These are phyloP conservation scores for Phoxinus dragarum DNA, from an alignment of 2,797 vertebrate genomes.

Conservation along the genomic window DNA sequence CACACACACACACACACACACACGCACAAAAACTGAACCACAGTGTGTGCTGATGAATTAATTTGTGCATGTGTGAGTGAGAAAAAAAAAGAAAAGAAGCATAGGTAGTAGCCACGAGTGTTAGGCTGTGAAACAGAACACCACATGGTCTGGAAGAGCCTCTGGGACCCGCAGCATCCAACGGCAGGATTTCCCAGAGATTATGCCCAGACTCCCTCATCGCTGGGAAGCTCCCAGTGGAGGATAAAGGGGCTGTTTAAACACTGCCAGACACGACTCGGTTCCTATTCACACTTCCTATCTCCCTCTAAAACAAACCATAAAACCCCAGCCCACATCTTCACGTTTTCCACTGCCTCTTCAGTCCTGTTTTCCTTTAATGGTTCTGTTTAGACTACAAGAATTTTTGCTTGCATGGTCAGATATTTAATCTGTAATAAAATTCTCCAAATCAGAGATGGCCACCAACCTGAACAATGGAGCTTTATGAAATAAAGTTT, in stretches of 20 bases:
- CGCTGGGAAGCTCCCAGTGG: slow-evolving; percentile 79
- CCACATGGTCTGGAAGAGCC: slow-evolving; percentile 84
- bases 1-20: not conserved
- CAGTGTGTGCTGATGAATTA: not conserved
- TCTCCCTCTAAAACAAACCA: slow-evolving; percentile 80
- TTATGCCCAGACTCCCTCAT: slow-evolving; percentile 78
- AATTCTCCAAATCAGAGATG: slow-evolving; percentile 22
- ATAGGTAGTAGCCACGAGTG: slow-evolving; percentile 10
- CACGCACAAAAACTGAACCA: not conserved
- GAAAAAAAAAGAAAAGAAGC: not conserved
- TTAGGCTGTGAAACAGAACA: slow-evolving; percentile 64
- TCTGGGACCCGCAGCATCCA: slow-evolving; percentile 80
- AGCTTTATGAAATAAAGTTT: slow-evolving; percentile 1
- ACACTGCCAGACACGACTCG: slow-evolving; percentile 79
- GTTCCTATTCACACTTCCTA: slow-evolving; percentile 79
- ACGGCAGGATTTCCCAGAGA: slow-evolving; percentile 66
- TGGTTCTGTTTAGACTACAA: slow-evolving; percentile 55
- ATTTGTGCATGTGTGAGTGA: slow-evolving; percentile 22
- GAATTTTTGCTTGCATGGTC: slow-evolving; percentile 10
- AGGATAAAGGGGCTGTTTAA: slow-evolving; percentile 79
- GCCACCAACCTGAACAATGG: slow-evolving; percentile 17
- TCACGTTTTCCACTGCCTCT: slow-evolving; percentile 68
- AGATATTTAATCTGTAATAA: slow-evolving; percentile 31
- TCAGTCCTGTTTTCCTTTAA: slow-evolving; percentile 53
- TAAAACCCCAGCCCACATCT: slow-evolving; percentile 70